Conservation (phyloP, 2,888 invertebrate genomes). For the Eucera pruinosa region DNA sequence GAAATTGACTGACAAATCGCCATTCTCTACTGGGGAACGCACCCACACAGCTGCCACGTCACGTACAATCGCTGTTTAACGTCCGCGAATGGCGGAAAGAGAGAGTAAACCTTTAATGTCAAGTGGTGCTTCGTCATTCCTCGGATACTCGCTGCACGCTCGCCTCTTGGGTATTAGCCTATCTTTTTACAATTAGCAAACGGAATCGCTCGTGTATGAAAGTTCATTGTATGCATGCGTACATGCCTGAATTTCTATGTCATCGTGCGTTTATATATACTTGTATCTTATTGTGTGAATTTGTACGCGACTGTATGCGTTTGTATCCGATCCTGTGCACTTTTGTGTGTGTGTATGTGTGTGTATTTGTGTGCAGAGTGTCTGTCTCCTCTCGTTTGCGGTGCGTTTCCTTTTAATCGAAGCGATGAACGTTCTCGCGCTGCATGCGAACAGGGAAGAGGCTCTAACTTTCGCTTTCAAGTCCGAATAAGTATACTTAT, state of each 20-base stretch:
- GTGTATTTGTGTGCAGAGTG: no score
- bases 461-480: slow-evolving; percentile 19
- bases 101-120: slow-evolving; percentile 72
- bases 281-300: no score
- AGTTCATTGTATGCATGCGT: slow-evolving; percentile 3
- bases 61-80: slow-evolving; percentile 36
- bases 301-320: neutral
- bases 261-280: no score
- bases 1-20: slow-evolving; percentile 74
- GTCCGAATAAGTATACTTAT: neutral
- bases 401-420: slow-evolving; percentile 34
- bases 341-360: no score
- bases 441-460: neutral
- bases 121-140: slow-evolving; percentile 65
- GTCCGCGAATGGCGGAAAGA: slow-evolving; percentile 53
- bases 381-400: slow-evolving; percentile 8
- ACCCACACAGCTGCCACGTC: slow-evolving; percentile 48
- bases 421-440: slow-evolving; percentile 12
- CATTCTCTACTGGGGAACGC: slow-evolving; percentile 54
- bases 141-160: slow-evolving; percentile 34
- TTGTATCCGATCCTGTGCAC: no score
- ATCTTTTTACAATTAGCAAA: slow-evolving; percentile 50
- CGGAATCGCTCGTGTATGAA: slow-evolving; percentile 20
- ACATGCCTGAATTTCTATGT: no score
- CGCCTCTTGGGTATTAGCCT: slow-evolving; percentile 43